A percentile compares a stretch with the other conserved stretches of the same genome.
phyloP scores from a whole-genome alignment of 2,113 vertebrate genomes.

The Neoarius graeffei region DNA sequence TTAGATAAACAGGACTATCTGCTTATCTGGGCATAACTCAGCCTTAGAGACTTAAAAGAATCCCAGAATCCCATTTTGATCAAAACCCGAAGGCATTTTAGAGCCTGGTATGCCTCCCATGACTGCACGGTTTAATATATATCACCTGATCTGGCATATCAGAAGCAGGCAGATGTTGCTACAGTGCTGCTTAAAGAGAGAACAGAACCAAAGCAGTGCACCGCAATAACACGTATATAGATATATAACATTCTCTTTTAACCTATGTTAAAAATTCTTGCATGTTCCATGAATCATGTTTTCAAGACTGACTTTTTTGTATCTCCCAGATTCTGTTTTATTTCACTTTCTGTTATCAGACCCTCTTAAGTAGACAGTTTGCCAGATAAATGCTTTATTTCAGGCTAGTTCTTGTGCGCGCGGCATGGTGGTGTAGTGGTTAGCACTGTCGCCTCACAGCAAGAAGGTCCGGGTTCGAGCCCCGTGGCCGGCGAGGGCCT shows the following conservation, averaged over 20 bases:
- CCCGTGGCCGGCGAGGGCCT: no score
- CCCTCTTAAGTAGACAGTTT: constrained; percentile 1
- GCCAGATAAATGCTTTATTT: constrained; percentile 52
- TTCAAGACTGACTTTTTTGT: neutral
- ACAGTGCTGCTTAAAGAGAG: neutral
- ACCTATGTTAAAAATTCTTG: neutral
- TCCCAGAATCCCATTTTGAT: neutral
- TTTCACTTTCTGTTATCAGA: constrained; percentile 18
- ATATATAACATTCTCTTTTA: neutral
- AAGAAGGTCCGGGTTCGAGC: constrained; percentile 27
- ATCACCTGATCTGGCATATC: constrained; percentile 9
- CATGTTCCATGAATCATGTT: neutral
- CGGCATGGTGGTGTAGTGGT: constrained; percentile 41
- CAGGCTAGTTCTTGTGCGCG: constrained; percentile 52
- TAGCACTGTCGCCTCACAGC: no score
- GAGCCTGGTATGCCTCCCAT: neutral
- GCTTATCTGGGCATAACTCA: neutral
- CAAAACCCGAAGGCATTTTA: neutral
- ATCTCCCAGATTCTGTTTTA: constrained; percentile 1
- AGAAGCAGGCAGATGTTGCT: neutral
- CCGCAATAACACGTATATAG: neutral
- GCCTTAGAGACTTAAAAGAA: neutral
- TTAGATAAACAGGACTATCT: constrained; percentile 18
- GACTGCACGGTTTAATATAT: neutral
- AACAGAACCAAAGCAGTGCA: neutral